These are phyloP conservation scores for Eulacestoma nigropectus DNA, from an alignment of 2,113 vertebrate genomes.

Conservation along the genomic window DNA sequence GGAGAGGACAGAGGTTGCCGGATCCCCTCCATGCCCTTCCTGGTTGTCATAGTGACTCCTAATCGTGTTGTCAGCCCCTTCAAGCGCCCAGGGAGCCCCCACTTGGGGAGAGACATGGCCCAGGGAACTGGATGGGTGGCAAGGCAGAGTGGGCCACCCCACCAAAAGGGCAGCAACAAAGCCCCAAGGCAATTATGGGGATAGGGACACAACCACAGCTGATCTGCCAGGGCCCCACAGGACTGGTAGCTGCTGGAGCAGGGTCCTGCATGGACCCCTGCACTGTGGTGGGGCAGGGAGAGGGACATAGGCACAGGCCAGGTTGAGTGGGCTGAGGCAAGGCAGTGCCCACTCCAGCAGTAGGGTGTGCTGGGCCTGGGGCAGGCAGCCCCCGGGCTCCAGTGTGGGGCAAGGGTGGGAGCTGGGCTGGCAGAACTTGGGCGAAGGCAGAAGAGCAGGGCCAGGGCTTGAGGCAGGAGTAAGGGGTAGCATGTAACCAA, in stretches of 20 bases:
- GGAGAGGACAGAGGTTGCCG: background rate
- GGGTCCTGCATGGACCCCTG: background rate
- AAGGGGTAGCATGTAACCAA: too few species aligned
- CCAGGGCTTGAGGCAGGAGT: background rate
- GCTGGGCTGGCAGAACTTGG: accelerated
- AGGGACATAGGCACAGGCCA: too few species aligned
- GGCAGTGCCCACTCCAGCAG: background rate
- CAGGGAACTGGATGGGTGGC: background rate
- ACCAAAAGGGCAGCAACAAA: background rate
- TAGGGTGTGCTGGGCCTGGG: background rate
- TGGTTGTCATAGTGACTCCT: background rate
- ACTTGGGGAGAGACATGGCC: background rate
- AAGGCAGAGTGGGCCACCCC: background rate
- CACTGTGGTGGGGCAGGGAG: background rate
- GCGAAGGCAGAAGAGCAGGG: background rate
- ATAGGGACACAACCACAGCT: background rate
- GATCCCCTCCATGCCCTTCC: background rate
- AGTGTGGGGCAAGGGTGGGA: background rate
- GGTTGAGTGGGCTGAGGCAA: background rate
- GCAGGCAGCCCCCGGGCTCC: accelerated
- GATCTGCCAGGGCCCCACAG: background rate
- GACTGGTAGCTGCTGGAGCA: background rate
- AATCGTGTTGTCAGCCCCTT: accelerated
- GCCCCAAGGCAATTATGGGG: background rate
- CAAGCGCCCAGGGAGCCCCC: accelerated